phyloP scores from a whole-genome alignment of 2,113 vertebrate species.

The Nibea albiflora region DNA sequence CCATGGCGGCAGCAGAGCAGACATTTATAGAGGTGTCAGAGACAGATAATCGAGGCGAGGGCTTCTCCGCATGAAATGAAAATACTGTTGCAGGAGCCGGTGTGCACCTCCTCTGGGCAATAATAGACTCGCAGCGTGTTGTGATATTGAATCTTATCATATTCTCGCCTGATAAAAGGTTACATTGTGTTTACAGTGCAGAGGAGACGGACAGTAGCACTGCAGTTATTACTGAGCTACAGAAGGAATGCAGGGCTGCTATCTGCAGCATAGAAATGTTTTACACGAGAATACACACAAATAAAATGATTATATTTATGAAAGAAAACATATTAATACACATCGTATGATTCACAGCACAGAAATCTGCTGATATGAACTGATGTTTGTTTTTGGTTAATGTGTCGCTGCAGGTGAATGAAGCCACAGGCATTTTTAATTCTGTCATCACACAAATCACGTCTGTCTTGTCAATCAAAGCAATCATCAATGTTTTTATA shows the following conservation, averaged over 20 bases:
- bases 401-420: too few species aligned
- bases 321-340: not conserved
- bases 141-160: constrained; percentile 47
- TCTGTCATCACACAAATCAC: not conserved
- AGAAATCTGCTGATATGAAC: not conserved
- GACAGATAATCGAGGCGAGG: constrained; percentile 43
- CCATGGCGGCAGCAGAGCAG: constrained; percentile 3
- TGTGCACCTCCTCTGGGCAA: constrained; percentile 24
- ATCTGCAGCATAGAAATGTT: constrained; percentile 3
- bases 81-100: constrained; percentile 14
- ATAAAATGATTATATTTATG: not conserved
- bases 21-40: constrained; percentile 59
- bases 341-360: not conserved
- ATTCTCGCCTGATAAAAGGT: constrained; percentile 35
- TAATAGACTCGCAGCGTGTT: constrained; percentile 31
- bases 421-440: too few species aligned
- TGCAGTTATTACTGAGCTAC: constrained; percentile 10
- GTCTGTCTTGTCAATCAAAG: too few species aligned
- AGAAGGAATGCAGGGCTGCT: not conserved
- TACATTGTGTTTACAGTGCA: constrained; percentile 31
- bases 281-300: constrained; percentile 1
- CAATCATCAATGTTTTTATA: not conserved
- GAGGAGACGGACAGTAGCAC: constrained; percentile 11
- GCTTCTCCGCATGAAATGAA: constrained; percentile 42
- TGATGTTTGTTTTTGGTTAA: not conserved